A percentile compares a stretch with the other conserved stretches of the same genome.
phyloP scores from a whole-genome alignment of 2,888 invertebrate genomes.

The Gastracanthus pulcherrimus region DNA sequence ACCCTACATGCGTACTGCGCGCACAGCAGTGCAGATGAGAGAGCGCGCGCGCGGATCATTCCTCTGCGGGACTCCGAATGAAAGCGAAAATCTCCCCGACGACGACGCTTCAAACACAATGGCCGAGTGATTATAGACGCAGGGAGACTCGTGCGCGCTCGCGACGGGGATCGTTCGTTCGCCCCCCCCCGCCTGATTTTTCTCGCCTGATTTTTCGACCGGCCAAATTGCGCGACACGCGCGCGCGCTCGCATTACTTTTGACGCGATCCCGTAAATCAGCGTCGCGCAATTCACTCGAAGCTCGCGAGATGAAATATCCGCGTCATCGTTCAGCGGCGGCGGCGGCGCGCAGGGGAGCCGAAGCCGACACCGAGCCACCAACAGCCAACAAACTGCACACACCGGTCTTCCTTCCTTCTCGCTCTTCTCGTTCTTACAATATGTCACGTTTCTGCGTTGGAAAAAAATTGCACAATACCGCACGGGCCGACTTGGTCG shows the following conservation, averaged over 20 bases:
- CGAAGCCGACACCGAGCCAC: not conserved
- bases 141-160: not conserved
- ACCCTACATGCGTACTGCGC: not conserved
- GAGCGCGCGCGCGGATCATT: not conserved
- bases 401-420: not conserved
- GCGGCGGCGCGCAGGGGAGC: not conserved
- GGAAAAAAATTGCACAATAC: slow-evolving; percentile 25
- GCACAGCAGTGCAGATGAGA: not conserved
- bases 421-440: slow-evolving; percentile 2
- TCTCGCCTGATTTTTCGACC: not conserved
- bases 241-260: not conserved
- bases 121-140: slow-evolving; percentile 6
- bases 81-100: not conserved
- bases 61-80: not conserved
- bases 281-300: slow-evolving; percentile 13
- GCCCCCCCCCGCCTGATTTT: no score
- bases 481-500: not conserved
- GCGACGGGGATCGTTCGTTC: not conserved
- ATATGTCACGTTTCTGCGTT: slow-evolving; percentile 19
- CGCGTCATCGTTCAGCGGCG: not conserved
- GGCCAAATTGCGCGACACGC: slow-evolving; percentile 2
- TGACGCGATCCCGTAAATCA: slow-evolving; percentile 18
- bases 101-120: slow-evolving; percentile 8
- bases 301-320: slow-evolving; percentile 19
- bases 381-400: not conserved